Conservation (phyloP, 2,113 vertebrate species). For the Tragelaphus strepsiceros region DNA sequence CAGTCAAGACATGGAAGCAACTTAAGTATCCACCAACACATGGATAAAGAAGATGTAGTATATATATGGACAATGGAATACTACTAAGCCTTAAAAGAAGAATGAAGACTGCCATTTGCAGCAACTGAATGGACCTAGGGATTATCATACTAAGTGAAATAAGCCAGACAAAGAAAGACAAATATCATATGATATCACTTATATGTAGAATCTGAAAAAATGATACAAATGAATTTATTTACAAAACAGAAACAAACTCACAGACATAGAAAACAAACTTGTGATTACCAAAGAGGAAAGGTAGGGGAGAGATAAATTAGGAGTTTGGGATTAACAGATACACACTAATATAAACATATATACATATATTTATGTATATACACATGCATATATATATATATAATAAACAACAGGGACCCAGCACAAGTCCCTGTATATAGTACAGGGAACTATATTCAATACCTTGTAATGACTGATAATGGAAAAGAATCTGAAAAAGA, state of each 20-base stretch:
- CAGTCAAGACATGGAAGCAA: neutral
- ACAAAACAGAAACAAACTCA: neutral
- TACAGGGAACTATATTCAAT: neutral
- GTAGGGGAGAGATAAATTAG: neutral
- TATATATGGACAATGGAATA: neutral
- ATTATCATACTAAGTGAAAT: neutral
- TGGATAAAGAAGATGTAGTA: neutral
- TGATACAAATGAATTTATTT: neutral
- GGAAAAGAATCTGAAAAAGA: neutral
- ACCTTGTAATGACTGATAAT: neutral
- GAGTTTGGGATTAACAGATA: neutral
- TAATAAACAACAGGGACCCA: neutral
- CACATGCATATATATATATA: neutral
- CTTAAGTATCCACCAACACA: neutral
- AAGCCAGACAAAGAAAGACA: neutral
- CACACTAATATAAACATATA: neutral
- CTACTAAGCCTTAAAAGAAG: neutral
- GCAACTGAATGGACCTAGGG: neutral
- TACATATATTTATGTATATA: neutral
- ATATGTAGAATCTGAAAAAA: neutral
- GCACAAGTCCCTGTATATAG: neutral
- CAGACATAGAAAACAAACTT: neutral
- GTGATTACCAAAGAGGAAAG: neutral
- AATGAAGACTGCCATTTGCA: neutral
- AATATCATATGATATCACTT: neutral